phyloP scores from a whole-genome alignment of 2,113 vertebrate species.

The Megaleporinus macrocephalus region DNA sequence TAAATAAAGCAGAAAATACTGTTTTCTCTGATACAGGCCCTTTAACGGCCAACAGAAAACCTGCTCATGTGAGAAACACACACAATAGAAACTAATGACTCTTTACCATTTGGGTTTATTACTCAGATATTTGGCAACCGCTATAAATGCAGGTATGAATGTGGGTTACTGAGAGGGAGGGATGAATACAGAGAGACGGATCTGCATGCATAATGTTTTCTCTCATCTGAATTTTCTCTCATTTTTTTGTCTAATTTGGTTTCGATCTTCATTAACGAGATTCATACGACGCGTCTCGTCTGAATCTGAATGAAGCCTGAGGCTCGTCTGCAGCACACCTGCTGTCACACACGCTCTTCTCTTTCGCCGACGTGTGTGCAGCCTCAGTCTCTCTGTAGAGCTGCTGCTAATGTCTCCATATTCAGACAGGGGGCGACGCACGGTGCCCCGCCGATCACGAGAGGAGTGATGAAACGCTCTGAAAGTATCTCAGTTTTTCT shows the following conservation, averaged over 20 bases:
- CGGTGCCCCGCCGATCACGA: not conserved
- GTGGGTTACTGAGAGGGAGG: not conserved
- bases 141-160: too few relatives aligned
- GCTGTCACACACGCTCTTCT: not conserved
- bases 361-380: not conserved
- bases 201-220: not conserved
- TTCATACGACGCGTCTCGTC: not conserved
- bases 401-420: not conserved
- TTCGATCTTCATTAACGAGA: not conserved
- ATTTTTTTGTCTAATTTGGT: not conserved
- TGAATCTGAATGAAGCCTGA: not conserved
- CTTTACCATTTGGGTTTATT: too few relatives aligned
- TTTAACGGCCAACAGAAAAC: too few relatives aligned
- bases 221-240: not conserved
- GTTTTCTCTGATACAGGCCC: too few relatives aligned
- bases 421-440: not conserved
- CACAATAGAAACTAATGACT: too few relatives aligned
- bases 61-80: too few relatives aligned
- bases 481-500: not conserved
- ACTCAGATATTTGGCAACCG: too few relatives aligned
- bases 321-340: constrained; percentile 7
- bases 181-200: not conserved
- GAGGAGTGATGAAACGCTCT: not conserved
- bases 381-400: not conserved
- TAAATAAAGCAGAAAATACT: too few relatives aligned